phyloP scores from a whole-genome alignment of 92 coral and sea anemone genomes.

The Phenganax stokvisi region DNA sequence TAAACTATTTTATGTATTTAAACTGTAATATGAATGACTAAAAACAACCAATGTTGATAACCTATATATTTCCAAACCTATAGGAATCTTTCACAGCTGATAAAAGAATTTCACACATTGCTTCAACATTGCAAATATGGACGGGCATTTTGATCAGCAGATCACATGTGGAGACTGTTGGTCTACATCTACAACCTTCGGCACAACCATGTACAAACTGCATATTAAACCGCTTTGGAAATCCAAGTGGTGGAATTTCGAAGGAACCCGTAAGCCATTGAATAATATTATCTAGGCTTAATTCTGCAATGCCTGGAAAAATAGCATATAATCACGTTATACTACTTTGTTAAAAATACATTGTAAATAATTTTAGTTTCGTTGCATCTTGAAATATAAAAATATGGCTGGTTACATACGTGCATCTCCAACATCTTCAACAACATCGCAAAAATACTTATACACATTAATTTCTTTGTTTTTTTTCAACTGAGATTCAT shows the following conservation, averaged over 20 bases:
- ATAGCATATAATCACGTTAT: neutral
- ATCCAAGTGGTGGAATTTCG: constrained; percentile 10
- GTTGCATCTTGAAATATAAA: neutral
- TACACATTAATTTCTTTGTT: neutral
- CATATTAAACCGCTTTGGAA: constrained; percentile 7
- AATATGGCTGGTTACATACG: neutral
- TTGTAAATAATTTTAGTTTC: neutral
- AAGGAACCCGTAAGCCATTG: constrained; percentile 6
- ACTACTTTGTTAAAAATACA: neutral
- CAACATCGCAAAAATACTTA: neutral
- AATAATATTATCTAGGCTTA: neutral
- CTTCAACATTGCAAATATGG: neutral
- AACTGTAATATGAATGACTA: neutral
- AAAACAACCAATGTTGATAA: neutral
- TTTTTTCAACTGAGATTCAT: neutral
- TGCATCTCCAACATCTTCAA: neutral
- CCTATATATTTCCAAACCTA: constrained; percentile 1
- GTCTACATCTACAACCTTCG: constrained; percentile 4
- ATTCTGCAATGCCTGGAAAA: neutral
- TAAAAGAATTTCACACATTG: neutral
- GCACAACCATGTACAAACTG: constrained; percentile 6
- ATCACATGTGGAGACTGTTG: constrained; percentile 20
- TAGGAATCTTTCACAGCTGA: neutral
- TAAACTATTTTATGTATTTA: no score
- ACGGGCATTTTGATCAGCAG: neutral